Conservation (phyloP, 2,797 vertebrate species). For the Coendou prehensilis region DNA sequence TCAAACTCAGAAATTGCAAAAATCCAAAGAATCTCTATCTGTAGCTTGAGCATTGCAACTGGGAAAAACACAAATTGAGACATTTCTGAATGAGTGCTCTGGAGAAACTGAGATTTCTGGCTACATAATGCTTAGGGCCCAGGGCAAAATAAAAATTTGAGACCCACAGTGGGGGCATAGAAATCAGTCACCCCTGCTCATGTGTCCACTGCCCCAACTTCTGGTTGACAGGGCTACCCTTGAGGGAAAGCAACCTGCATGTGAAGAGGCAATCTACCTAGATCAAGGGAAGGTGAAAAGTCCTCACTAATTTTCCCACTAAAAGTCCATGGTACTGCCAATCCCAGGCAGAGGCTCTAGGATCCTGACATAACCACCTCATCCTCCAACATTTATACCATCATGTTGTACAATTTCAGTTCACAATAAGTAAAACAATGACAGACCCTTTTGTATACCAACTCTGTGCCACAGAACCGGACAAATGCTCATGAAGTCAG, state of each 20-base stretch:
- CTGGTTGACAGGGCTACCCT: neutral
- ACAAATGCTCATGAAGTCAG: neutral
- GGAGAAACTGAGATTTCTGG: neutral
- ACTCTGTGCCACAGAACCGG: neutral
- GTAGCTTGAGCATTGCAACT: neutral
- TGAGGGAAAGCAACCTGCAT: neutral
- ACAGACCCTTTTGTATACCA: neutral
- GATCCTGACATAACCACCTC: neutral
- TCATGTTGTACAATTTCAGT: neutral
- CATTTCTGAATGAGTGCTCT: neutral
- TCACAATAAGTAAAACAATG: neutral
- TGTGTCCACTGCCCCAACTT: neutral
- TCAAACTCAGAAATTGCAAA: neutral
- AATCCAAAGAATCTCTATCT: neutral
- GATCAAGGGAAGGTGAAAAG: neutral
- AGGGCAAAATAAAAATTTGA: neutral
- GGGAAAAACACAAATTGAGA: neutral
- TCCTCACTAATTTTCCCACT: neutral
- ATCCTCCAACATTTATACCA: neutral
- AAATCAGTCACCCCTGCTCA: neutral
- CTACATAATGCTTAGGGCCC: neutral
- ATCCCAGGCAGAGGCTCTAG: neutral
- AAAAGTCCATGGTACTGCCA: neutral
- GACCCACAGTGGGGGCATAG: neutral
- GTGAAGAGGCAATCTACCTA: neutral